phyloP scores from a whole-genome alignment of 1,140 invertebrate genomes.

The Hypothenemus hampei region DNA sequence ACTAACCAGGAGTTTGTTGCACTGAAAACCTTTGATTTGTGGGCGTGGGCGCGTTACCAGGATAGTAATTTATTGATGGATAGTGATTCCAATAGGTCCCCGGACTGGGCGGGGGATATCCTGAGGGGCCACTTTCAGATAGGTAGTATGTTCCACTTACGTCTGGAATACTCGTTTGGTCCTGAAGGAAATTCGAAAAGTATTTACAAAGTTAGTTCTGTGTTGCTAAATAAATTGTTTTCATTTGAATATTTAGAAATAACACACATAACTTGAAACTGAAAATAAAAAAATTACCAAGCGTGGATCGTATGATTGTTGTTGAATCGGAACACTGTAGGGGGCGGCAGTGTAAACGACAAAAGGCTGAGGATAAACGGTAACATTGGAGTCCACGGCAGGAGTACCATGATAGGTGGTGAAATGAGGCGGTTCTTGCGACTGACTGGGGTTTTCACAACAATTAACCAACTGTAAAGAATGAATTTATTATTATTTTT shows the following conservation, averaged over 20 bases:
- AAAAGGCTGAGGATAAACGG: conserved; percentile 38
- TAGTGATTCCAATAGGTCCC: conserved; percentile 34
- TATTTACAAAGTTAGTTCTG: not conserved
- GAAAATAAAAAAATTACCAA: conserved; percentile 36
- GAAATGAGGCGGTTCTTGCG: conserved; percentile 13
- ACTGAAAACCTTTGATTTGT: conserved; percentile 16
- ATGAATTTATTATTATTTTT: not conserved
- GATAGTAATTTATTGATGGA: conserved; percentile 32
- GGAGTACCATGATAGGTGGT: not conserved
- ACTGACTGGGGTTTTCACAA: conserved; percentile 9
- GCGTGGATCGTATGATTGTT: conserved; percentile 37
- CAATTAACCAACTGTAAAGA: conserved; percentile 14
- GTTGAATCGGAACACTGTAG: conserved; percentile 34
- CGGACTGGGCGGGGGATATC: conserved; percentile 21
- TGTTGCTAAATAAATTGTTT: too few species aligned
- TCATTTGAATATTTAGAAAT: too few species aligned
- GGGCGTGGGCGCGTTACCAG: conserved; percentile 17
- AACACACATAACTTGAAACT: too few species aligned
- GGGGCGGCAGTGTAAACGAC: conserved; percentile 38
- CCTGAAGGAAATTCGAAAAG: not conserved
- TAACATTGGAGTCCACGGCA: conserved; percentile 17
- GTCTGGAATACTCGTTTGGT: conserved; percentile 26
- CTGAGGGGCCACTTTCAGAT: conserved; percentile 27
- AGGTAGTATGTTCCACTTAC: conserved; percentile 31
- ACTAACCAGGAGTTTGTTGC: conserved; percentile 1